phyloP scores from a whole-genome alignment of 2,113 vertebrate genomes.

The Lepus timidus region DNA sequence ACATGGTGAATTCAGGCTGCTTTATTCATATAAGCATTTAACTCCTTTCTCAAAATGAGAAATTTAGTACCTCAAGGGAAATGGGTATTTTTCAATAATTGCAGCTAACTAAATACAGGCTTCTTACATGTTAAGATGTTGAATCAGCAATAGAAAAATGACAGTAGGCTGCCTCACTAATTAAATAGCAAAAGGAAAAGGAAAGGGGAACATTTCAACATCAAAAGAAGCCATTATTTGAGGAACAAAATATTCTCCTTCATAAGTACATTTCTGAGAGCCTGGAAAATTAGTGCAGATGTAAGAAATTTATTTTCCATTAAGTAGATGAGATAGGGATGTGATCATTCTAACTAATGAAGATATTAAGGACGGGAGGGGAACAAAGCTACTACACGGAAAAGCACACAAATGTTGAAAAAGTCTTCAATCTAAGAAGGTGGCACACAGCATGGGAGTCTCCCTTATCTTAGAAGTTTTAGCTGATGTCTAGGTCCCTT shows the following conservation, averaged over 20 bases:
- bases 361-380: conserved; percentile 36
- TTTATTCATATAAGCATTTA: conserved; percentile 17
- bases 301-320: conserved; percentile 64
- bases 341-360: conserved; percentile 76
- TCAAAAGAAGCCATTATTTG: conserved; percentile 69
- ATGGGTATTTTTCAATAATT: conserved; percentile 70
- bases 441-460: not conserved
- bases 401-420: not conserved
- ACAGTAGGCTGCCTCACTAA: conserved; percentile 67
- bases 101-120: conserved; percentile 70
- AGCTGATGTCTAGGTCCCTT: not conserved
- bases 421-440: not conserved
- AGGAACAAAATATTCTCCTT: conserved; percentile 73
- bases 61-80: not conserved
- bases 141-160: conserved; percentile 71
- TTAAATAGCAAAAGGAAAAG: conserved; percentile 76
- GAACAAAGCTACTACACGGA: not conserved
- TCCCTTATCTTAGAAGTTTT: not conserved
- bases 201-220: conserved; percentile 73
- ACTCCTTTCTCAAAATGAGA: conserved; percentile 47
- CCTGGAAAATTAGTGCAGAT: conserved; percentile 77
- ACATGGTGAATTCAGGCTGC: not conserved
- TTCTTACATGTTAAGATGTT: not conserved
- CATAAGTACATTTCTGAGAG: conserved; percentile 68
- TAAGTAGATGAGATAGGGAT: conserved; percentile 66